Evolutionary conservation across 2,797 vertebrate species (phyloP).

Genomic region (Sparidentex hasta): DNA sequence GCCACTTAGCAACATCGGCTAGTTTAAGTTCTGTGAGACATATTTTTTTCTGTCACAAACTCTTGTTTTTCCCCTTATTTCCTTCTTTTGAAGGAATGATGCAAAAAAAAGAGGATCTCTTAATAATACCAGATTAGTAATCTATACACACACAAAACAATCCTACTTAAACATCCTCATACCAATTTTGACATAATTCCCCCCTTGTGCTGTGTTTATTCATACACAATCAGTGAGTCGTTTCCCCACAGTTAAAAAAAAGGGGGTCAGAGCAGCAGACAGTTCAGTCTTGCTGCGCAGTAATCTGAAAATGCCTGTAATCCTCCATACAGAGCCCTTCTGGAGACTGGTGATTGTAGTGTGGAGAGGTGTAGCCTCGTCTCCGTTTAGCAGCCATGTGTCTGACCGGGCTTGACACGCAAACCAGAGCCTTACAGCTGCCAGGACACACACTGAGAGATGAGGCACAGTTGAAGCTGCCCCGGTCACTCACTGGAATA

Average conservation of each 20-base stretch:
- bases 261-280: conserved; percentile 80
- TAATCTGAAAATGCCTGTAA: conserved; percentile 87
- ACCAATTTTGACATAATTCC: conserved; percentile 8
- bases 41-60: conserved; percentile 11
- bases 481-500: conserved; percentile 73
- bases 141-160: background rate
- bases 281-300: conserved; percentile 79
- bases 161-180: background rate
- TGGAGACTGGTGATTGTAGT: conserved; percentile 68
- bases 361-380: conserved; percentile 72
- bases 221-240: conserved; percentile 30
- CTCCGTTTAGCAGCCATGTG: conserved; percentile 78
- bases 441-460: conserved; percentile 77
- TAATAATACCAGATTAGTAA: background rate
- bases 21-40: conserved; percentile 5
- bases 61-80: background rate
- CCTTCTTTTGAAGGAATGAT: background rate
- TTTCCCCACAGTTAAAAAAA: conserved; percentile 32
- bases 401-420: conserved; percentile 78
- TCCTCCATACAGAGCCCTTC: conserved; percentile 78
- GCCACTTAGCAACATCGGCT: conserved; percentile 4
- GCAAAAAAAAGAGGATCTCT: background rate
- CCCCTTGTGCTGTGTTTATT: conserved; percentile 24
- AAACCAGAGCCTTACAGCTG: conserved; percentile 77
- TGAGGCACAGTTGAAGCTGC: conserved; percentile 70